Base-by-base conservation (phyloP, 2,113 vertebrate genomes). In the Rhynchomys soricoides region DNA sequence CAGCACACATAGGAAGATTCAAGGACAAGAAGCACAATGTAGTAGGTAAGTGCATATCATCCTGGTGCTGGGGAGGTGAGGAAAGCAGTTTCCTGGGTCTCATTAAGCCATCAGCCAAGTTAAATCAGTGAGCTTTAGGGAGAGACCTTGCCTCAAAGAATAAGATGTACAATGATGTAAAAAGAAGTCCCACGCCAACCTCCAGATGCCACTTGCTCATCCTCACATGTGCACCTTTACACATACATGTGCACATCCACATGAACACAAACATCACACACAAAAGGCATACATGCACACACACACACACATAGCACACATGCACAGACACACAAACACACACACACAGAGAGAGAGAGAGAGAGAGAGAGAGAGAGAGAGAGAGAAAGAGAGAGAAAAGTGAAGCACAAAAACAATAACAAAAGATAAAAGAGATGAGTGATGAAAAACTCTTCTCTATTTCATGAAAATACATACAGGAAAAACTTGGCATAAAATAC, bases 391-490 rank as follows among this genome's bases (percentile, higher is more conserved):
- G 37, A 40, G 68, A 70, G 37, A 75, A n/a, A 91, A 19, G 6
- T 75, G 12, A 31, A 73, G 24, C 24, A 75, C 64, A n/a, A 45
- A 82, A 91, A 75, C 1, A 22, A 75, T 86, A 86, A 0, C 48
- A 93, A 70, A 91, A 57, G 40, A 86, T n/a, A n/a, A n/a, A n/a
- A n/a, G n/a, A 62, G 66, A 19, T 17, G 1, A 48, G 34, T 96
- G 37, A 94, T 1, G 70, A 4, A 34, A 95, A 83, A 95, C 3
- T 62, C 19, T 37, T 93, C 93, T 4, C 78, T 82, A 86, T 26
- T 26, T 92, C n/a, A 55, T 43, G 83, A 97, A 95, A 97, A 94
- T 92, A 89, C 5, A 79, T 94, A 95, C 68, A 57, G 48, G 68
- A 16, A 45, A 96, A 52, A 43, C 8, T 62, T n/a, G 24, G 66